These are phyloP conservation scores for Drosophila varians DNA, from an alignment of 1,140 invertebrate species.

Conservation along the genomic window DNA sequence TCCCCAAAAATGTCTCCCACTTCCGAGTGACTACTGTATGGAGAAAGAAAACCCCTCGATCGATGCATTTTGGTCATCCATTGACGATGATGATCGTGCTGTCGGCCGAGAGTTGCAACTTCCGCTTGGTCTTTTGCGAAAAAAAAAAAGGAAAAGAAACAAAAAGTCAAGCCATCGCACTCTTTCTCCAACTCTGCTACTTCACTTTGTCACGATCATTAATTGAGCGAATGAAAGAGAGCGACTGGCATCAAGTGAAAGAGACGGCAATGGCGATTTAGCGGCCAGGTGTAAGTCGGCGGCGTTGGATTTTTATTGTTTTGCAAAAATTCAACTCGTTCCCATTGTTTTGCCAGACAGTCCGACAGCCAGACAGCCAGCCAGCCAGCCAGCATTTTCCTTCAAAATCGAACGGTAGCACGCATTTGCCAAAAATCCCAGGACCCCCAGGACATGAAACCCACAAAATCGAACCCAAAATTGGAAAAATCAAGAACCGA, in stretches of 20 bases:
- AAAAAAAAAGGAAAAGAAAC: too few species aligned
- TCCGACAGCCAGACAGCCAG: neutral
- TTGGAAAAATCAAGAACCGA: slow-evolving; percentile 24
- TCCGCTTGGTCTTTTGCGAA: slow-evolving; percentile 31
- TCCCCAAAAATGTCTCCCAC: neutral
- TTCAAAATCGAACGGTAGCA: slow-evolving; percentile 26
- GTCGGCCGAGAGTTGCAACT: slow-evolving; percentile 25
- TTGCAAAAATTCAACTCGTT: slow-evolving; percentile 63
- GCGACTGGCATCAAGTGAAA: neutral
- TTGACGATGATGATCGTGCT: slow-evolving; percentile 11
- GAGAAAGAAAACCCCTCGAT: neutral
- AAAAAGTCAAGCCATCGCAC: slow-evolving; percentile 6
- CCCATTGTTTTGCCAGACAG: slow-evolving; percentile 43
- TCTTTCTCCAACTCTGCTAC: neutral
- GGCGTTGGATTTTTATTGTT: slow-evolving; percentile 43
- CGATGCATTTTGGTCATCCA: neutral
- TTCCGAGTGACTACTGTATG: slow-evolving; percentile 6
- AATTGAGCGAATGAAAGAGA: slow-evolving; percentile 19
- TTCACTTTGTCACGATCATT: slow-evolving; percentile 25
- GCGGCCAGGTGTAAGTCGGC: slow-evolving; percentile 62
- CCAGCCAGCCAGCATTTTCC: slow-evolving; percentile 28
- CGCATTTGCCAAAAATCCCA: slow-evolving; percentile 30
- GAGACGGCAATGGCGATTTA: neutral
- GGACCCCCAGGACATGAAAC: neutral
- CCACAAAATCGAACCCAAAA: slow-evolving; percentile 9